These are phyloP conservation scores for Diarsia rubi DNA, from an alignment of 2,888 invertebrate genomes.

Conservation along the genomic window DNA sequence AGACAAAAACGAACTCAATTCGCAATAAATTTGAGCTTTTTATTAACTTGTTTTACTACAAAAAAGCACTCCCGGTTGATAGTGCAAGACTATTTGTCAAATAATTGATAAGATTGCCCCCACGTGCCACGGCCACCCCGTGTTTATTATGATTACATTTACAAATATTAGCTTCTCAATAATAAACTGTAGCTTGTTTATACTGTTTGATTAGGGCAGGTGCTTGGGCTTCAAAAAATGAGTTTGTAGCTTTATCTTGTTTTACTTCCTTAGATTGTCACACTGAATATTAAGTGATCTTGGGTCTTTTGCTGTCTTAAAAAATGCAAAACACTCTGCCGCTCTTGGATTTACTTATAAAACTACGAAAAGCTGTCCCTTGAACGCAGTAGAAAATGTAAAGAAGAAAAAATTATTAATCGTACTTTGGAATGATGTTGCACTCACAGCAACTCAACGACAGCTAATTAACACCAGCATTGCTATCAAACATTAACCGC, in stretches of 20 bases:
- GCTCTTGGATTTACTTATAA: not conserved
- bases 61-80: conserved; percentile 55
- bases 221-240: conserved; percentile 53
- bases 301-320: not conserved
- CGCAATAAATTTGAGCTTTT: conserved; percentile 17
- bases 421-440: conserved; percentile 9
- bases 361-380: not conserved
- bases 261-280: conserved; percentile 31
- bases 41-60: conserved; percentile 29
- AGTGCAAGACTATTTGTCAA: conserved; percentile 66
- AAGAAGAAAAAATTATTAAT: not conserved
- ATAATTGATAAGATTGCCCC: conserved; percentile 76
- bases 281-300: conserved; percentile 1
- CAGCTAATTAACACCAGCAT: conserved; percentile 64
- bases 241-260: conserved; percentile 55
- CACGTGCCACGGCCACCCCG: conserved; percentile 69
- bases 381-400: too few species aligned
- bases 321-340: not conserved
- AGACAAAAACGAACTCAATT: not conserved
- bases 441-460: conserved; percentile 41
- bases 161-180: conserved; percentile 79
- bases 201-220: conserved; percentile 70
- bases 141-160: conserved; percentile 75
- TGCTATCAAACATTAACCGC: conserved; percentile 65
- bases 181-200: conserved; percentile 61